Evolutionary conservation across 2,888 invertebrate species (phyloP).

Genomic region (Acheta domesticus): DNA sequence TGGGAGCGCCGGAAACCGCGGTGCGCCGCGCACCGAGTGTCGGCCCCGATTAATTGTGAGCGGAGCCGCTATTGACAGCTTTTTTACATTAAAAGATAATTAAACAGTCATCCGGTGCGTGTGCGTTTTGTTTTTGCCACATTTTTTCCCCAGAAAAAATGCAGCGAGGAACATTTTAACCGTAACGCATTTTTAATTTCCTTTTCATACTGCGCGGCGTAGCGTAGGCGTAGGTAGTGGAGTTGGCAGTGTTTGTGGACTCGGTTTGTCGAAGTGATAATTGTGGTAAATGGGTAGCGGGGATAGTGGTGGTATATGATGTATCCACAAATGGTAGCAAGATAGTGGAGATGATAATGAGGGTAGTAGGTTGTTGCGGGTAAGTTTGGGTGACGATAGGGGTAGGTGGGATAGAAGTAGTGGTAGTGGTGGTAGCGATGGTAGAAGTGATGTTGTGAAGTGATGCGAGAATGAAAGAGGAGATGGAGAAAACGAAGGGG

Average conservation of each 20-base stretch:
- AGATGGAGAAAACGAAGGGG: neutral
- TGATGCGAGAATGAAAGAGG: neutral
- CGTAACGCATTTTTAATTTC: constrained; percentile 18
- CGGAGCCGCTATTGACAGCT: constrained; percentile 3
- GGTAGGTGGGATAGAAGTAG: too few relatives aligned
- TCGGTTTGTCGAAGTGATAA: too few relatives aligned
- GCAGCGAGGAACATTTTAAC: neutral
- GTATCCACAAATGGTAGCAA: too few relatives aligned
- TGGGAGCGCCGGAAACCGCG: neutral
- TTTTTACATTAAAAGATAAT: constrained; percentile 18
- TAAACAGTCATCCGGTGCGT: constrained; percentile 5
- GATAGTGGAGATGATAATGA: too few relatives aligned
- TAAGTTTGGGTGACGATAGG: too few relatives aligned
- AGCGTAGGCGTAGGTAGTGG: too few relatives aligned
- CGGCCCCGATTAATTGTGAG: constrained; percentile 18
- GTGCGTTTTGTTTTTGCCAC: neutral
- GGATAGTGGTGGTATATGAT: too few relatives aligned
- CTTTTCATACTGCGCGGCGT: neutral
- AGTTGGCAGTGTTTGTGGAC: too few relatives aligned
- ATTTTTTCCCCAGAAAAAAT: neutral
- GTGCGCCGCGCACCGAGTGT: neutral
- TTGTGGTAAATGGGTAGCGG: too few relatives aligned
- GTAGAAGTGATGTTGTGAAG: neutral
- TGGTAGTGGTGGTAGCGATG: too few relatives aligned
- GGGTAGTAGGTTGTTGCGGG: too few relatives aligned